Base-by-base conservation (phyloP, 2,113 vertebrate genomes). In the Thalassarche chlororhynchos region DNA sequence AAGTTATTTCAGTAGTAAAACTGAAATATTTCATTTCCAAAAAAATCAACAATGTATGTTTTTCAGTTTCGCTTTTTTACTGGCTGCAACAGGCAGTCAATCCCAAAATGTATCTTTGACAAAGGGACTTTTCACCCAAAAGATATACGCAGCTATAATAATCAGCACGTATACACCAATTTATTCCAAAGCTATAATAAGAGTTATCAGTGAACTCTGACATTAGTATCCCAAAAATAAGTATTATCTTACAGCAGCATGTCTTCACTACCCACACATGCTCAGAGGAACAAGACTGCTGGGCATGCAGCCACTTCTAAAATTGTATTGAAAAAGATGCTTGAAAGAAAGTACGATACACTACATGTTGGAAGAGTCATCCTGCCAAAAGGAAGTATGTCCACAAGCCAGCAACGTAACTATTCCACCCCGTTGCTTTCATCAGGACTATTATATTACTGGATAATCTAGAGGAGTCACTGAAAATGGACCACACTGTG, bases 361-460 rank as follows among this genome's bases (percentile, higher is more conserved):
- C 28, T 47, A 10, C 36, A 12, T 7, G 6, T 25, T 44, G 15
- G n/a, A 87, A 49, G 40, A 77, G 29, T 38, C 65, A 20, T 8
- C 32, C 23, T 51, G 26, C 52, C 64, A 57, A 72, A 80, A 72
- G 5, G 7, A 72, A 87, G 28, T 1, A 1, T 8, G 20, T 49
- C 31, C 69, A 65, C 0, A 28, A 75, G 24, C 8, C 47, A 84
- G n/a, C 17, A 76, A 5, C 0, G 0, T 7, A 78, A 34, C 2
- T 52, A 28, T 68, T 75, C 42, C 18, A 46, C 4, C n/a, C 9
- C 62, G 18, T 0, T 42, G 44, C 52, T 55, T 68, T 42, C 26
- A 72, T 42, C 12, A 42, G 42, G 34, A 57, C 23, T 29, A 38
- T 46, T 79, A 12, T 7, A 23, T 38, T 38, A 31, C n/a, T 32